These are phyloP conservation scores for Lepas anatifera DNA, from an alignment of 2,888 invertebrate species.

Conservation along the genomic window DNA sequence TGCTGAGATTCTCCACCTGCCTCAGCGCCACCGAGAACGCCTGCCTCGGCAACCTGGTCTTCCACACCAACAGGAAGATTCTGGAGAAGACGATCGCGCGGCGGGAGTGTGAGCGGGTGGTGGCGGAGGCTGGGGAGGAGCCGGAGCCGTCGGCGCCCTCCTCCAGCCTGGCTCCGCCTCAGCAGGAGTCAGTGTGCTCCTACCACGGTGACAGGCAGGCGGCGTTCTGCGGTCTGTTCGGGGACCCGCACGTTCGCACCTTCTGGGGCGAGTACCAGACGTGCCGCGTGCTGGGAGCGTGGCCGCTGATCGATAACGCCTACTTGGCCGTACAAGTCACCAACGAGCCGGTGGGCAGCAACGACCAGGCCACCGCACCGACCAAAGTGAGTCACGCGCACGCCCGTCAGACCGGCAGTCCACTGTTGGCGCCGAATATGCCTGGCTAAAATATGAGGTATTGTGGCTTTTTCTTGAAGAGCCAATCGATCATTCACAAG, in stretches of 20 bases:
- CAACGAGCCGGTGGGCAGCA: constrained; percentile 37
- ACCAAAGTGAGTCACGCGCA: constrained; percentile 38
- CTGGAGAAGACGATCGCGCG: constrained; percentile 31
- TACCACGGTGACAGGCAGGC: constrained; percentile 30
- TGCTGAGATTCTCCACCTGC: constrained; percentile 36
- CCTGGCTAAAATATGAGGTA: too few species aligned
- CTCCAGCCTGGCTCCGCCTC: constrained; percentile 22
- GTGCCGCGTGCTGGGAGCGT: constrained; percentile 42
- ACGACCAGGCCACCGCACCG: constrained; percentile 37
- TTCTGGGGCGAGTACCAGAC: constrained; percentile 42
- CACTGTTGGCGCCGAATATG: too few species aligned
- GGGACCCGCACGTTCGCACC: constrained; percentile 45
- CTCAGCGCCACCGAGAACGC: constrained; percentile 32
- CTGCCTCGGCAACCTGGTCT: constrained; percentile 40
- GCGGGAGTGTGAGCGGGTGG: constrained; percentile 32
- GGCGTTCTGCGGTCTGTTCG: constrained; percentile 42
- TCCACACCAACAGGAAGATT: constrained; percentile 34
- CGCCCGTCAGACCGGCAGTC: neutral
- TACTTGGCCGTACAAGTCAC: constrained; percentile 44
- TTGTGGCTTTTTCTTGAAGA: neutral
- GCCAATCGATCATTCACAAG: too few species aligned
- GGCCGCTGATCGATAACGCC: constrained; percentile 44
- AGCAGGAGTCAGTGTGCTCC: constrained; percentile 28
- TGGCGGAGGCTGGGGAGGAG: constrained; percentile 28
- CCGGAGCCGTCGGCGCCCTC: constrained; percentile 17